These are phyloP conservation scores for Scaptomyza hsui DNA, from an alignment of 1,140 invertebrate species.

Conservation along the genomic window DNA sequence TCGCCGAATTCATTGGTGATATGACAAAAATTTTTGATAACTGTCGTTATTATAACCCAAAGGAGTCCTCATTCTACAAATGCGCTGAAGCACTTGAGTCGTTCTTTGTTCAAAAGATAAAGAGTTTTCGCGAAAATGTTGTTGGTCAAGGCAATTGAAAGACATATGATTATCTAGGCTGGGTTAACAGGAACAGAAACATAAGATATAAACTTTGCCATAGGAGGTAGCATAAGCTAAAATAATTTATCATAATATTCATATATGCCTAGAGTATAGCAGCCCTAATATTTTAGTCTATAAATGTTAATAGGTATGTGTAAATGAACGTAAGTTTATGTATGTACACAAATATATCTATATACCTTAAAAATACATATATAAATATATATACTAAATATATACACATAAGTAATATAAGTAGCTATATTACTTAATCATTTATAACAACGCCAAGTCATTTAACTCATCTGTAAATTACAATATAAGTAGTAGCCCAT, in stretches of 20 bases:
- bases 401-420: conserved; percentile 2
- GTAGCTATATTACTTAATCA: conserved; percentile 12
- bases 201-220: conserved; percentile 26
- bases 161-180: conserved; percentile 11
- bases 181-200: conserved; percentile 14
- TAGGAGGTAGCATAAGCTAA: conserved; percentile 32
- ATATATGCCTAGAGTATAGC: conserved; percentile 20
- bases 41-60: conserved; percentile 98
- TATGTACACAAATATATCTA: not conserved
- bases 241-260: conserved; percentile 21
- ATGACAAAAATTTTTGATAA: conserved; percentile 99
- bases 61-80: conserved; percentile 97
- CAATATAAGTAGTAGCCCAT: conserved; percentile 40
- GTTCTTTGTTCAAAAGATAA: conserved; percentile 97
- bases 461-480: conserved; percentile 11
- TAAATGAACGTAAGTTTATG: conserved; percentile 17
- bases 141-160: conserved; percentile 68
- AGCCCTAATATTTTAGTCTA: conserved; percentile 32
- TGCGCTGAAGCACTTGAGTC: conserved; percentile 97
- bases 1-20: conserved; percentile 98
- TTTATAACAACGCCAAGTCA: conserved; percentile 6
- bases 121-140: conserved; percentile 91
- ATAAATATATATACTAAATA: not conserved
- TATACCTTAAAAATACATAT: conserved; percentile 7
- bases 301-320: conserved; percentile 27